A percentile compares a stretch with the other conserved stretches of the same genome.
Evolutionary conservation across 2,797 vertebrate genomes (phyloP).

Genomic region (Gambusia yucatana): DNA sequence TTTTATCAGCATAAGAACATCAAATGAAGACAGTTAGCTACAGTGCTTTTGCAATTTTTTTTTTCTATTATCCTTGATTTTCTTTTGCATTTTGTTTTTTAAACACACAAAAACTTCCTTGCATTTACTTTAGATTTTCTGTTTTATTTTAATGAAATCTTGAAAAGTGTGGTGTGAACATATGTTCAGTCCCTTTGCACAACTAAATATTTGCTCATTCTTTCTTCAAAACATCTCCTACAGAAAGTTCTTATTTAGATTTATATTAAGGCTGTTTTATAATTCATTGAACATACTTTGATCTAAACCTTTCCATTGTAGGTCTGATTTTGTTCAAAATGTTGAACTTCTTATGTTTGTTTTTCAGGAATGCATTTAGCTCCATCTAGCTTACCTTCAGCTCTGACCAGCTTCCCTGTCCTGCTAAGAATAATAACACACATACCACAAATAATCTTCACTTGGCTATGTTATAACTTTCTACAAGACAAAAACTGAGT

Average conservation of each 20-base stretch:
- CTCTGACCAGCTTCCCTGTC: neutral
- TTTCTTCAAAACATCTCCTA: neutral
- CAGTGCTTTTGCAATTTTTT: neutral
- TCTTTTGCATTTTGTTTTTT: neutral
- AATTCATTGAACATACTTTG: neutral
- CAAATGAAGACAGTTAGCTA: neutral
- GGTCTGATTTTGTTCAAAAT: neutral
- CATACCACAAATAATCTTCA: neutral
- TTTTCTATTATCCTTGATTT: neutral
- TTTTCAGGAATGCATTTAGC: neutral
- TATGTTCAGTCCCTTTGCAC: neutral
- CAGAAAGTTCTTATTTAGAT: neutral
- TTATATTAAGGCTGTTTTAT: neutral
- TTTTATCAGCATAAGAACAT: conserved; percentile 26
- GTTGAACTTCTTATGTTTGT: neutral
- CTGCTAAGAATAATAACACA: neutral
- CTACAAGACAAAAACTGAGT: neutral
- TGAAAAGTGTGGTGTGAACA: neutral
- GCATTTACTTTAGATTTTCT: neutral
- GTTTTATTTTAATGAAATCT: neutral
- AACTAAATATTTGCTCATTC: neutral
- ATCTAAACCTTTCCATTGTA: neutral
- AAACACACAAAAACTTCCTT: neutral
- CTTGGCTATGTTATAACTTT: neutral
- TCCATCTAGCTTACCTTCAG: neutral